Percentiles rank a stretch among this genome's conserved stretches.
Conservation (phyloP, 2,797 vertebrate species). For the Pseudopleuronectes americanus region DNA sequence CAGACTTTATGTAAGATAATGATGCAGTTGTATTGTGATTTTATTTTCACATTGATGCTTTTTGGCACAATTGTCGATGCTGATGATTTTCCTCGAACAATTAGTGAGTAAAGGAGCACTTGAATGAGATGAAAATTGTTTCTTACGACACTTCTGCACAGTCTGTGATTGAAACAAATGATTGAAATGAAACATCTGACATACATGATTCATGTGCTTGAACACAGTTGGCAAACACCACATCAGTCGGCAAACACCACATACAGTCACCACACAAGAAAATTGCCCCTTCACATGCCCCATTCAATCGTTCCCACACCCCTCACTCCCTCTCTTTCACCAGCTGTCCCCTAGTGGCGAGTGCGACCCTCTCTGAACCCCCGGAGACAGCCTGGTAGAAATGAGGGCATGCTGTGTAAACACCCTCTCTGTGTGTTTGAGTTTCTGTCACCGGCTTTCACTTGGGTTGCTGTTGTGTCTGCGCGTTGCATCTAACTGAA, state of each 20-base stretch:
- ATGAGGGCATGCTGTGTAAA: slow-evolving; percentile 64
- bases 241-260: too few species aligned
- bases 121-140: slow-evolving; percentile 17
- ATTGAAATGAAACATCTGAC: slow-evolving; percentile 64
- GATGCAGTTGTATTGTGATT: slow-evolving; percentile 35
- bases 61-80: slow-evolving; percentile 32
- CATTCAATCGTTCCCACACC: slow-evolving; percentile 20
- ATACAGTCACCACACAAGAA: slow-evolving; percentile 6
- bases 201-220: slow-evolving; percentile 50
- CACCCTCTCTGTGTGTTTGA: slow-evolving; percentile 49
- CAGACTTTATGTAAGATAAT: slow-evolving; percentile 51
- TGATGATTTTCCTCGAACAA: slow-evolving; percentile 21
- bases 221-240: slow-evolving; percentile 19
- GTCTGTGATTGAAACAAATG: slow-evolving; percentile 46
- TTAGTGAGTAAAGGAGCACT: slow-evolving; percentile 35
- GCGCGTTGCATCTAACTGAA: slow-evolving; percentile 39
- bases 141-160: slow-evolving; percentile 15
- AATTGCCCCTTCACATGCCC: slow-evolving; percentile 6
- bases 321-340: slow-evolving; percentile 5
- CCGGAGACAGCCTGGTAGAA: slow-evolving; percentile 63
- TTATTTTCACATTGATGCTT: slow-evolving; percentile 49
- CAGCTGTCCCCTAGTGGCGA: slow-evolving; percentile 62
- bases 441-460: slow-evolving; percentile 48
- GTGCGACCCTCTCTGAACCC: slow-evolving; percentile 63
- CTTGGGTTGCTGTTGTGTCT: slow-evolving; percentile 23